Evolutionary conservation across 2,797 vertebrate genomes (phyloP).

Genomic region (Labeo calbasu): DNA sequence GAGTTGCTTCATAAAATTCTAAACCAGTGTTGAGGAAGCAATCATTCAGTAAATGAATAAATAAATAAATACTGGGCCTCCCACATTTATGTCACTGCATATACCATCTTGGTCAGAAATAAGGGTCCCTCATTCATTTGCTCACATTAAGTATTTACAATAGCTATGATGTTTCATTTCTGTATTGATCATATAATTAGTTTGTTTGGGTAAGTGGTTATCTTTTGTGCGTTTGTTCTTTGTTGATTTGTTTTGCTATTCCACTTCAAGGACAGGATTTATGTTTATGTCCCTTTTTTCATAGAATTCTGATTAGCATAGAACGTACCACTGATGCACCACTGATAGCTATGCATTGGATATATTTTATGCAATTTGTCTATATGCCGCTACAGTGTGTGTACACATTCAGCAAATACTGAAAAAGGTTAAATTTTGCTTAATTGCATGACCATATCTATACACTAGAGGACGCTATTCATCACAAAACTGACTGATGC

Average conservation of each 20-base stretch:
- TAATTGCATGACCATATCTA: background rate
- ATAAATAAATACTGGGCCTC: too few relatives aligned
- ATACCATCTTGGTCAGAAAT: background rate
- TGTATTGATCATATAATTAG: background rate
- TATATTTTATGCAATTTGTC: background rate
- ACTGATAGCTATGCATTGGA: background rate
- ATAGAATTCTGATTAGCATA: background rate
- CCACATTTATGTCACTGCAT: background rate
- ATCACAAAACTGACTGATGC: conserved; percentile 5
- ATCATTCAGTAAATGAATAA: background rate
- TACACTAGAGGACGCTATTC: conserved; percentile 39
- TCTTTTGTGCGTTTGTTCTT: background rate
- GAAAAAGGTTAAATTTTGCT: background rate
- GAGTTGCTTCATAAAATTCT: background rate
- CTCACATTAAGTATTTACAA: background rate
- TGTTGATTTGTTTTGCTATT: background rate
- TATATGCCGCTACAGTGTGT: background rate
- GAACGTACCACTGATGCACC: too few relatives aligned
- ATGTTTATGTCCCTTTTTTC: background rate
- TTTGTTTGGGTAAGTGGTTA: background rate
- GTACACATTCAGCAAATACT: background rate
- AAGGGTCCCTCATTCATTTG: background rate
- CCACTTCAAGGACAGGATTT: background rate
- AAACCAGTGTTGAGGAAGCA: background rate
- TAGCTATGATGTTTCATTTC: background rate